Conservation (phyloP, 2,888 invertebrate species). For the Rhopalosiphum nymphaeae region DNA sequence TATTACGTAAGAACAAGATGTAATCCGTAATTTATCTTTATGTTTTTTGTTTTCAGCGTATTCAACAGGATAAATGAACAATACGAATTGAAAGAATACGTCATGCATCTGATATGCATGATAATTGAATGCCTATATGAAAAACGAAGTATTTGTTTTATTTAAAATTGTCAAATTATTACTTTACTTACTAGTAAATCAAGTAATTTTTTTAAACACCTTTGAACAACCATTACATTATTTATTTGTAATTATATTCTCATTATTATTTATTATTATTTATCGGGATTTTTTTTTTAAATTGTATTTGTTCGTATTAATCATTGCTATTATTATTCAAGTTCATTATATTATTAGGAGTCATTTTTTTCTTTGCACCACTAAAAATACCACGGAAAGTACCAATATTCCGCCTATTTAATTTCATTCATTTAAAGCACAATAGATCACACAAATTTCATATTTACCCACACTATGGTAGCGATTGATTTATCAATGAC, state of each 20-base stretch:
- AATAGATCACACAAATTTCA: not conserved
- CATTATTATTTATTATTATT: not conserved
- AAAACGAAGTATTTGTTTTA: no score
- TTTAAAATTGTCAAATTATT: no score
- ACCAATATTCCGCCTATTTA: not conserved
- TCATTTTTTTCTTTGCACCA: not conserved
- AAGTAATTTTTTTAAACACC: not conserved
- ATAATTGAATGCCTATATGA: no score
- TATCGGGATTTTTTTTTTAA: no score
- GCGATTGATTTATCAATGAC: not conserved
- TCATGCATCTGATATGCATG: not conserved
- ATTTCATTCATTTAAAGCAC: not conserved
- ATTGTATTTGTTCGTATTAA: not conserved
- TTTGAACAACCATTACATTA: not conserved
- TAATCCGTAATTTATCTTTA: not conserved
- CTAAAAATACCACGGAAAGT: not conserved
- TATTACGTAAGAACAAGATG: not conserved
- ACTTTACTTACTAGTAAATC: no score
- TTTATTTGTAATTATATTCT: not conserved
- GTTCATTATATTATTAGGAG: not conserved
- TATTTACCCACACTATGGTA: not conserved
- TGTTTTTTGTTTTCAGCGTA: not conserved
- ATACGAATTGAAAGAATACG: not conserved
- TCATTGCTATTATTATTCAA: not conserved
- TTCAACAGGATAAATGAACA: not conserved